These are phyloP conservation scores for Brachionus angularis DNA, from an alignment of 1,140 invertebrate genomes.

Conservation along the genomic window DNA sequence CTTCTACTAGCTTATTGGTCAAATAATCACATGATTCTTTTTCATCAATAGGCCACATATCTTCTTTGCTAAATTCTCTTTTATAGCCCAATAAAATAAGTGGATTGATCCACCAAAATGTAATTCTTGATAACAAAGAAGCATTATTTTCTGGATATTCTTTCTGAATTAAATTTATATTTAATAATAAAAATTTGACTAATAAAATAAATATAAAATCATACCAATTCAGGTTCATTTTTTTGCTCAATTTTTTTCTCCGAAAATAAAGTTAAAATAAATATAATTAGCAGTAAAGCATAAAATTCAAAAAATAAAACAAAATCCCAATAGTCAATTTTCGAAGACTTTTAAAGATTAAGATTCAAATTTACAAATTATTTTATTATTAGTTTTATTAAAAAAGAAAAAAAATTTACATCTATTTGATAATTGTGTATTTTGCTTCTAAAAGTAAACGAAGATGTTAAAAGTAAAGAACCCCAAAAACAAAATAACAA, in stretches of 20 bases:
- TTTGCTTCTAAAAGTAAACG: conserved; percentile 8
- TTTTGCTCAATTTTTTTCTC: too few relatives aligned
- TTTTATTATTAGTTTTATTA: background rate
- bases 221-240: background rate
- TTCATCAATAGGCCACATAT: conserved; percentile 25
- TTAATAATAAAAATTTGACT: too few relatives aligned
- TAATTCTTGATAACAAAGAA: conserved; percentile 26
- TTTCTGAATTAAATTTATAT: too few relatives aligned
- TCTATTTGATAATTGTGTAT: background rate
- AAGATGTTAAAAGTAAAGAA: background rate
- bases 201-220: background rate
- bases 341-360: too few relatives aligned
- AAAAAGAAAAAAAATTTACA: background rate
- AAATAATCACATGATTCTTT: background rate
- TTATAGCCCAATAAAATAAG: conserved; percentile 33
- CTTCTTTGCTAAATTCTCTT: conserved; percentile 3
- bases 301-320: too few relatives aligned
- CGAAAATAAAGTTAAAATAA: too few relatives aligned
- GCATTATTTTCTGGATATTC: conserved; percentile 17
- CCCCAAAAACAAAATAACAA: conserved; percentile 26
- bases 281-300: too few relatives aligned
- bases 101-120: conserved; percentile 43
- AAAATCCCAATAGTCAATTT: too few relatives aligned
- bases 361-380: background rate
- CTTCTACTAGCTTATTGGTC: background rate